These are phyloP conservation scores for Drosophila dunni DNA, from an alignment of 1,140 invertebrate genomes.

Conservation along the genomic window DNA sequence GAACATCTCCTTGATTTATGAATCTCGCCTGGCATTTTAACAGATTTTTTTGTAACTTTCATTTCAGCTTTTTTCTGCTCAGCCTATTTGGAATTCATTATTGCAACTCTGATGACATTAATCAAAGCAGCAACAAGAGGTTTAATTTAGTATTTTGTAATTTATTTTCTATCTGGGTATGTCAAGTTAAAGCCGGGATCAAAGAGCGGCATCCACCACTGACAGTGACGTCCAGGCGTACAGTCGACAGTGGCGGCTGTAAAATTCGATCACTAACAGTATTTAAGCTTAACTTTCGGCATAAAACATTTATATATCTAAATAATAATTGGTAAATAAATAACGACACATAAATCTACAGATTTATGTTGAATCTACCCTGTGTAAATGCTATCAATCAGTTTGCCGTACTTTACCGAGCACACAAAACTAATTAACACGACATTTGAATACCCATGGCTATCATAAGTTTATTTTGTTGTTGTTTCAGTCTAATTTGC, in stretches of 20 bases:
- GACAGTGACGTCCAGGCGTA: too few relatives aligned
- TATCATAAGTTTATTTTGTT: constrained; percentile 61
- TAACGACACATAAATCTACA: background rate
- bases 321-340: too few relatives aligned
- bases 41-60: constrained; percentile 19
- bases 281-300: too few relatives aligned
- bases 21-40: constrained; percentile 23
- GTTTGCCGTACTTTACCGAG: constrained; percentile 6
- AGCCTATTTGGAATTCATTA: constrained; percentile 48
- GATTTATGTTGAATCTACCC: background rate
- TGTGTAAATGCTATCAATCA: constrained; percentile 3
- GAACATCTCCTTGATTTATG: constrained; percentile 66
- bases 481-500: constrained; percentile 66
- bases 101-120: constrained; percentile 44
- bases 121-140: constrained; percentile 40
- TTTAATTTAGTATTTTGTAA: too few relatives aligned
- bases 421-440: constrained; percentile 72
- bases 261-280: too few relatives aligned
- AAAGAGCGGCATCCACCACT: too few relatives aligned
- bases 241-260: too few relatives aligned
- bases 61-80: constrained; percentile 30
- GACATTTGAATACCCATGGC: constrained; percentile 48
- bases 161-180: background rate
- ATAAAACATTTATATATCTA: too few relatives aligned
- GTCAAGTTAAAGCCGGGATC: background rate